These are phyloP conservation scores for Pangasius sanitwongsei DNA, from an alignment of 2,797 vertebrate genomes.

Conservation along the genomic window DNA sequence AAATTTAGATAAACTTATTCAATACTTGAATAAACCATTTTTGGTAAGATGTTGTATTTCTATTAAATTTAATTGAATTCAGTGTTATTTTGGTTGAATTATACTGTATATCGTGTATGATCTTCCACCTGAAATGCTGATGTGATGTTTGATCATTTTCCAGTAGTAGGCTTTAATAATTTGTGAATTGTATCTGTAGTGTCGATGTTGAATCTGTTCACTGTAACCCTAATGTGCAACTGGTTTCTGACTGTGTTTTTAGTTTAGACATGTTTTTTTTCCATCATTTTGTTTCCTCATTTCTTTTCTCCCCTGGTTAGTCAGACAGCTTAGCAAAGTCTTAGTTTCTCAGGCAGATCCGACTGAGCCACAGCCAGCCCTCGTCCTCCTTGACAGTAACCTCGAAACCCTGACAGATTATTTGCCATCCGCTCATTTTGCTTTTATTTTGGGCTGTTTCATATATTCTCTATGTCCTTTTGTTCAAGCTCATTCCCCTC, in stretches of 20 bases:
- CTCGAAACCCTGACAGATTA: background rate
- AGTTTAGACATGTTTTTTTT: background rate
- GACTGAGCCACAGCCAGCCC: background rate
- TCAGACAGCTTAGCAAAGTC: background rate
- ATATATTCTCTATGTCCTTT: background rate
- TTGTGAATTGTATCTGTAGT: background rate
- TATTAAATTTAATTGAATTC: background rate
- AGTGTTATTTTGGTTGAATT: background rate
- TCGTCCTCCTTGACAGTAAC: background rate
- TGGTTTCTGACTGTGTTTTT: background rate
- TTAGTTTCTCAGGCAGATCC: background rate
- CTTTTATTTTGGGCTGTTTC: background rate
- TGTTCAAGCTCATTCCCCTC: background rate
- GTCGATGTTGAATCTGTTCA: background rate
- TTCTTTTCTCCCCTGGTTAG: background rate
- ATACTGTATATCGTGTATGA: background rate
- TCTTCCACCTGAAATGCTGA: background rate
- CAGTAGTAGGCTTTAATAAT: background rate
- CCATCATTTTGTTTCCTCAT: background rate
- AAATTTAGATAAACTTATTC: background rate
- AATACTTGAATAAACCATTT: background rate
- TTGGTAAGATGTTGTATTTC: background rate
- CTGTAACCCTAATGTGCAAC: background rate
- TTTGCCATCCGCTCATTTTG: background rate
- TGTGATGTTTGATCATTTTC: background rate